Percentiles rank a stretch among this genome's conserved stretches.
Evolutionary conservation across 2,797 vertebrate species (phyloP).

Genomic region (Heteromormyrus szaboi): DNA sequence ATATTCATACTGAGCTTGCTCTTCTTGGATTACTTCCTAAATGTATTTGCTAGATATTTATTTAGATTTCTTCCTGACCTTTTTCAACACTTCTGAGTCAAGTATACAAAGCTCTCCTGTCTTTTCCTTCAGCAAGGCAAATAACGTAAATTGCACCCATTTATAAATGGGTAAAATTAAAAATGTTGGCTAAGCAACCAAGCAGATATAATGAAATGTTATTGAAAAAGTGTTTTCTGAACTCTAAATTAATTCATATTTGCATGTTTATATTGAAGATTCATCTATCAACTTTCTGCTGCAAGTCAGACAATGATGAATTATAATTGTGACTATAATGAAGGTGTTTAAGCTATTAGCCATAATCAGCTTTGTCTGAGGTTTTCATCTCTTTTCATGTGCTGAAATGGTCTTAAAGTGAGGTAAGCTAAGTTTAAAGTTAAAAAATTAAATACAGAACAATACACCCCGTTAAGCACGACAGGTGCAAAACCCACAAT

Average conservation of each 20-base stretch:
- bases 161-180: slow-evolving; percentile 3
- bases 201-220: slow-evolving; percentile 1
- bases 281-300: not conserved
- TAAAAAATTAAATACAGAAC: not conserved
- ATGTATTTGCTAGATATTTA: slow-evolving; percentile 6
- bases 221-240: not conserved
- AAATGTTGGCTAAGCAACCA: slow-evolving; percentile 6
- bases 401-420: not conserved
- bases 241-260: not conserved
- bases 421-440: not conserved
- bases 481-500: not conserved
- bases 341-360: not conserved
- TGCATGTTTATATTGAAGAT: not conserved
- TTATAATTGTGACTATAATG: not conserved
- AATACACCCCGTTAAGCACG: not conserved
- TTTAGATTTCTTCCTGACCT: slow-evolving; percentile 7
- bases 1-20: slow-evolving; percentile 3
- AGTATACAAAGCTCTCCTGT: not conserved
- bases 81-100: not conserved
- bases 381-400: not conserved
- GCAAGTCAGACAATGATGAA: not conserved
- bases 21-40: slow-evolving; percentile 5
- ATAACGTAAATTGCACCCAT: not conserved
- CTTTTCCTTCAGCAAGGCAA: not conserved
- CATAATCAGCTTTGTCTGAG: not conserved